These are phyloP conservation scores for Potamilus streckersoni DNA, from an alignment of 1,140 invertebrate genomes.

Conservation along the genomic window DNA sequence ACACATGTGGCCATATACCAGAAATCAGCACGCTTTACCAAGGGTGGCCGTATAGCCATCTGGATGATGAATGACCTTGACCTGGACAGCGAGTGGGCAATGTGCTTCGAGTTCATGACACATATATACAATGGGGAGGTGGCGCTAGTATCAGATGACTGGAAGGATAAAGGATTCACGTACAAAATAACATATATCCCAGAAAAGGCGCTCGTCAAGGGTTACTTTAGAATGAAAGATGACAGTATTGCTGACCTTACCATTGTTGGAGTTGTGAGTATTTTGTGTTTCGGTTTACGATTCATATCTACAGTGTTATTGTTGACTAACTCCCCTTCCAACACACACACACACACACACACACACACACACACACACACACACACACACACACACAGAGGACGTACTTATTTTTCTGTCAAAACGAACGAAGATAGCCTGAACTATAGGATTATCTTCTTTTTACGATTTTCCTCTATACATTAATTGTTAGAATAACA, in stretches of 20 bases:
- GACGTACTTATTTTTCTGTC: too few species aligned
- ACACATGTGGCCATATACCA: conserved; percentile 23
- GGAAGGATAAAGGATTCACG: conserved; percentile 18
- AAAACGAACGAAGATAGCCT: too few species aligned
- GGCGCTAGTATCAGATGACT: conserved; percentile 25
- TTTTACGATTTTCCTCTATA: too few species aligned
- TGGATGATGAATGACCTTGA: conserved; percentile 33
- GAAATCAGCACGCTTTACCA: conserved; percentile 26
- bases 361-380: too few species aligned
- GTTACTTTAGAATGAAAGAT: conserved; percentile 30
- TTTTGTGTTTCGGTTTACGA: background rate
- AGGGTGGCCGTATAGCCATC: conserved; percentile 24
- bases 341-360: too few species aligned
- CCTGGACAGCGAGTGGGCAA: conserved; percentile 28
- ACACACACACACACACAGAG: too few species aligned
- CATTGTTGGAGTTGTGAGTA: conserved; percentile 22
- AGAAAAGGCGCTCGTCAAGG: conserved; percentile 8
- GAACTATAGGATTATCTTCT: too few species aligned
- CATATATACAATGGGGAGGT: conserved; percentile 18
- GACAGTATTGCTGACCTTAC: conserved; percentile 18
- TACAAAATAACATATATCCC: conserved; percentile 28
- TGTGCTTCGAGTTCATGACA: conserved; percentile 29
- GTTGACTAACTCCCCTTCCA: too few species aligned
- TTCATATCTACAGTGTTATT: too few species aligned
- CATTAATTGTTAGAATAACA: too few species aligned